phyloP scores from a whole-genome alignment of 2,888 invertebrate species.

The Hermaeophaga mercurialis region DNA sequence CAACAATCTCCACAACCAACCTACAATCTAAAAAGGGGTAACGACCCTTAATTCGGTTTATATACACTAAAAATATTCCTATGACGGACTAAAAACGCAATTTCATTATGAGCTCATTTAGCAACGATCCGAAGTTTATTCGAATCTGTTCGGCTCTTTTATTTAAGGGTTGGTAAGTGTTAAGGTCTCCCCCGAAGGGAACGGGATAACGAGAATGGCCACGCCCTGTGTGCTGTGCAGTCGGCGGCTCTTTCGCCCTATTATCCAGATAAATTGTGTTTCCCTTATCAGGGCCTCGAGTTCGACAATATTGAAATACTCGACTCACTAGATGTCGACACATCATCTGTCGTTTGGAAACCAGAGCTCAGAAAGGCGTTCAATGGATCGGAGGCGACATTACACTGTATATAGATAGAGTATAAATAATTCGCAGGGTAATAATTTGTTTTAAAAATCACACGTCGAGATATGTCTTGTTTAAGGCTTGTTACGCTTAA shows the following conservation, averaged over 20 bases:
- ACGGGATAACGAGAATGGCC: conserved; percentile 25
- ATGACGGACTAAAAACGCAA: neutral
- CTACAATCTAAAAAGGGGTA: no score
- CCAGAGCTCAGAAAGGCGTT: no score
- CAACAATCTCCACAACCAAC: no score
- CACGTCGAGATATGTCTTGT: no score
- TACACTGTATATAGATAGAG: no score
- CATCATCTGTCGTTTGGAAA: no score
- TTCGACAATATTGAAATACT: neutral
- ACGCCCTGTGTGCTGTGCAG: conserved; percentile 40
- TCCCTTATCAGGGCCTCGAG: conserved; percentile 8
- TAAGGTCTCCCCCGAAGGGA: conserved; percentile 14
- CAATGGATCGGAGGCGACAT: no score
- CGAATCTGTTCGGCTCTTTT: conserved; percentile 3
- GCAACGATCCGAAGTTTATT: conserved; percentile 10
- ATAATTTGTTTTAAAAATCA: no score
- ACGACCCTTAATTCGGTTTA: no score
- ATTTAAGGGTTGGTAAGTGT: conserved; percentile 15
- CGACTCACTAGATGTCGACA: conserved; percentile 14
- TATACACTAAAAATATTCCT: neutral
- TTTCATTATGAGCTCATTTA: conserved; percentile 10
- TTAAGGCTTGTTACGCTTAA: no score
- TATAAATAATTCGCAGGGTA: no score
- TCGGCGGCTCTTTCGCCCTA: conserved; percentile 16
- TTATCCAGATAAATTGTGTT: conserved; percentile 14